These are phyloP conservation scores for Cottoperca gobio DNA, from an alignment of 2,797 vertebrate genomes.

Conservation along the genomic window DNA sequence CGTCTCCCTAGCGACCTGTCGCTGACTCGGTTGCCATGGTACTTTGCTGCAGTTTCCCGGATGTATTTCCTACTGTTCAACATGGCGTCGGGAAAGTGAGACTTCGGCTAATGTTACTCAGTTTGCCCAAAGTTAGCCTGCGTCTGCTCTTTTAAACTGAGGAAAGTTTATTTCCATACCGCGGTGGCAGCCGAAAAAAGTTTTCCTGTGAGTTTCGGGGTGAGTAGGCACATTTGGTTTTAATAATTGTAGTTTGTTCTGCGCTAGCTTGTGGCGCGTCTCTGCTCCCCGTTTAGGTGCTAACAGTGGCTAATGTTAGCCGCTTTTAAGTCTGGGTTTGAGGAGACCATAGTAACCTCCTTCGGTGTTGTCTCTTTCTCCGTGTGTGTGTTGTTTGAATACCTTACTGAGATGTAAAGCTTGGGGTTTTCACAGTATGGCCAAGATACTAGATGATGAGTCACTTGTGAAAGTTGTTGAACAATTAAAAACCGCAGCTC, in stretches of 20 bases:
- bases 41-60: conserved; percentile 76
- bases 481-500: conserved; percentile 15
- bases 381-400: not conserved
- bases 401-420: too few species aligned
- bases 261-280: conserved; percentile 58
- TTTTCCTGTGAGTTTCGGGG: conserved; percentile 47
- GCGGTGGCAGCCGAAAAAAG: conserved; percentile 19
- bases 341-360: not conserved
- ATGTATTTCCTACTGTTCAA: conserved; percentile 78
- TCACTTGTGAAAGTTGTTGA: conserved; percentile 53
- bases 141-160: conserved; percentile 17
- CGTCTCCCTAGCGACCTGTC: not conserved
- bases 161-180: conserved; percentile 12
- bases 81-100: conserved; percentile 85
- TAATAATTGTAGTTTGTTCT: conserved; percentile 5
- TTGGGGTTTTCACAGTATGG: rapidly evolving
- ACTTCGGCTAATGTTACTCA: conserved; percentile 76
- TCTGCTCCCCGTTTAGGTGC: conserved; percentile 43
- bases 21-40: conserved; percentile 74
- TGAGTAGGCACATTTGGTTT: conserved; percentile 45
- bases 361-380: too few species aligned
- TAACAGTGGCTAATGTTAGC: conserved; percentile 75
- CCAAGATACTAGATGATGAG: not conserved
- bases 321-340: conserved; percentile 16
- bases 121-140: conserved; percentile 69